Conservation (phyloP, 2,113 vertebrate genomes). For the Vimba vimba region DNA sequence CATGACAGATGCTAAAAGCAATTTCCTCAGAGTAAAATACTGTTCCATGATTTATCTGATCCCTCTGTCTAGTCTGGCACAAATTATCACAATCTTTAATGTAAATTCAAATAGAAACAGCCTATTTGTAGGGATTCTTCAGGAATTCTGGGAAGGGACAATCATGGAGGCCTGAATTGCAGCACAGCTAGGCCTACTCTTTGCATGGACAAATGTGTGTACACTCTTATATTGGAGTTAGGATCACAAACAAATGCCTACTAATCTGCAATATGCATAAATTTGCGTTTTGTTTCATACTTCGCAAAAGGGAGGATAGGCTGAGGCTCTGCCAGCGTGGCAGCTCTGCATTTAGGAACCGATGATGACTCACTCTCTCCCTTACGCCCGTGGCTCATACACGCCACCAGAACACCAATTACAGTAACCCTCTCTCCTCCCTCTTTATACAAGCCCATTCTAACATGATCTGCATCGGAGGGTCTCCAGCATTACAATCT, state of each 20-base stretch:
- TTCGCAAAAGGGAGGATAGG: neutral
- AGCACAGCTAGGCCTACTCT: neutral
- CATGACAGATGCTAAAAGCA: neutral
- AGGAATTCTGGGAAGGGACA: neutral
- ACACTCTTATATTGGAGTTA: too few species aligned
- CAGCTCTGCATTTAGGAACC: slow-evolving; percentile 3
- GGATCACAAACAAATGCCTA: neutral
- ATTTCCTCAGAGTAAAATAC: neutral
- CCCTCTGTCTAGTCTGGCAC: neutral
- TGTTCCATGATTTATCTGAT: slow-evolving; percentile 12
- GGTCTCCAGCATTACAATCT: slow-evolving; percentile 9
- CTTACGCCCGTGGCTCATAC: neutral
- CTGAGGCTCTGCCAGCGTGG: slow-evolving; percentile 32
- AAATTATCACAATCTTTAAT: neutral
- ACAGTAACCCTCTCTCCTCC: slow-evolving; percentile 20
- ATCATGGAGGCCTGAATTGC: neutral
- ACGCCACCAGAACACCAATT: slow-evolving; percentile 32
- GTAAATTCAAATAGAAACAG: neutral
- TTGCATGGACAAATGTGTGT: neutral
- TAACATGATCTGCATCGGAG: slow-evolving; percentile 20
- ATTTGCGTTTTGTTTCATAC: neutral
- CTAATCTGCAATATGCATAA: neutral
- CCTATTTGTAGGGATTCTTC: neutral
- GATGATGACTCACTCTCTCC: slow-evolving; percentile 56
- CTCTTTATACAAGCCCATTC: neutral